Percentiles rank a stretch among this genome's conserved stretches.
Evolutionary conservation across 2,797 vertebrate genomes (phyloP).

Genomic region (Acanthiza pusilla): DNA sequence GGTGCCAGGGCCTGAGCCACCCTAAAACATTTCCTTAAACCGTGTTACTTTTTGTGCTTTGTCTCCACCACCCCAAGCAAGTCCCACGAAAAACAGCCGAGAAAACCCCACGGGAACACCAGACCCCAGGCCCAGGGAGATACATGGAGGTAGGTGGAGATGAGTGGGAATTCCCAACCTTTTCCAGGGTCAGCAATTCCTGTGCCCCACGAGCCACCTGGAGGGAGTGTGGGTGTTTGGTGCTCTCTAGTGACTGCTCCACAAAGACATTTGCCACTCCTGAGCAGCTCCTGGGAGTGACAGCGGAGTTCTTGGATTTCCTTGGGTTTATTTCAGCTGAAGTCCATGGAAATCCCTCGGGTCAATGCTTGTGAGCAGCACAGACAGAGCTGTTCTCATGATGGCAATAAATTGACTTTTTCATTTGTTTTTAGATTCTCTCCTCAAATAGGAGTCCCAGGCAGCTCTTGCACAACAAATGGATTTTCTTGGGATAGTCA

Average conservation of each 20-base stretch:
- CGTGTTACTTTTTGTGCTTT: rapidly evolving
- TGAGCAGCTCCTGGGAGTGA: not conserved
- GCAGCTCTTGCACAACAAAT: not conserved
- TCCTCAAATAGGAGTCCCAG: not conserved
- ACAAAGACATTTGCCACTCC: not conserved
- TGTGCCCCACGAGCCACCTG: not conserved
- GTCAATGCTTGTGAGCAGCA: not conserved
- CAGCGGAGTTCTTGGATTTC: not conserved
- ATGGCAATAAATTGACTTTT: not conserved
- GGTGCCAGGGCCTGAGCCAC: not conserved
- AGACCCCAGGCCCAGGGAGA: too few relatives aligned
- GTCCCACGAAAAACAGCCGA: not conserved
- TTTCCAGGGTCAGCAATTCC: not conserved
- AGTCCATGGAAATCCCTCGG: not conserved
- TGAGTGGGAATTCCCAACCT: not conserved
- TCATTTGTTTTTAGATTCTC: not conserved
- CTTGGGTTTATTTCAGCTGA: not conserved
- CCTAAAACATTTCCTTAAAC: not conserved
- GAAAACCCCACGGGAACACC: not conserved
- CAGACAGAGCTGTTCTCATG: not conserved
- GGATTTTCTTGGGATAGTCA: not conserved
- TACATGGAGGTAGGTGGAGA: not conserved
- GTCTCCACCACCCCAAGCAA: not conserved
- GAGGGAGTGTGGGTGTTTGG: not conserved
- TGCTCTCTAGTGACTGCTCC: conserved; percentile 49